Base-by-base conservation (phyloP, 2,797 vertebrate genomes). In the Chelon auratus region DNA sequence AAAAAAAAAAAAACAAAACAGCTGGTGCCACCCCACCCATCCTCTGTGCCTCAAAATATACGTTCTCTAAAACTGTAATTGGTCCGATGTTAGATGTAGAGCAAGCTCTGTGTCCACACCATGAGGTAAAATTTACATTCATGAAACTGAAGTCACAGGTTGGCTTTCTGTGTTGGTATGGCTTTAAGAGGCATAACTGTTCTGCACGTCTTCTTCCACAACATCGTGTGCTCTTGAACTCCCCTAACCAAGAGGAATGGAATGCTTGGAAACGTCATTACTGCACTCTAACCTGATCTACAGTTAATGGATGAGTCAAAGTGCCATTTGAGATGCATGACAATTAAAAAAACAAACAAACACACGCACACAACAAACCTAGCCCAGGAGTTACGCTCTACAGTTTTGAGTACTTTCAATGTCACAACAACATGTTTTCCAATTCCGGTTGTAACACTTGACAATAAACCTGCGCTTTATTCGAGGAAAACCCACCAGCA, bases 41-140 rank as follows among this genome's bases (percentile, higher is more conserved):
- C 66, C 68, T 43, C 56, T 74, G 66, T 55, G 71, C 81, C 82
- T 82, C 81, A 59, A 78, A 79, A 87, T 67, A 79, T 56, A 77
- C 48, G 72, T 84, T 84, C 80, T 84, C 68, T 78, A 63, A 83
- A 91, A 88, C 68, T 88, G 87, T 74, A 69, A 89, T 94, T 94
- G 94, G 93, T 94, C 93, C 89, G 76, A 89, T 85, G 85, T 87
- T 81, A 54, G 86, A 92, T 90, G 87, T 80, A 85, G 90, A 87
- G 86, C 84, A 61, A 92, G 77, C 83, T 83, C 82, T 72, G 59
- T 84, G 84, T 85, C 89, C 89, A 93, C 90, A 91, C 85, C 89
- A 82, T 91, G 90, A 94, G 92, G 92, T 93, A 92, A 93, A 85
- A 89, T 87, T 84, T 92, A 93, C 93, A 93, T 94, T 92, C 87